A percentile compares a stretch with the other conserved stretches of the same genome.
phyloP scores from a whole-genome alignment of 1,140 invertebrate genomes.

The Magallana angulata region DNA sequence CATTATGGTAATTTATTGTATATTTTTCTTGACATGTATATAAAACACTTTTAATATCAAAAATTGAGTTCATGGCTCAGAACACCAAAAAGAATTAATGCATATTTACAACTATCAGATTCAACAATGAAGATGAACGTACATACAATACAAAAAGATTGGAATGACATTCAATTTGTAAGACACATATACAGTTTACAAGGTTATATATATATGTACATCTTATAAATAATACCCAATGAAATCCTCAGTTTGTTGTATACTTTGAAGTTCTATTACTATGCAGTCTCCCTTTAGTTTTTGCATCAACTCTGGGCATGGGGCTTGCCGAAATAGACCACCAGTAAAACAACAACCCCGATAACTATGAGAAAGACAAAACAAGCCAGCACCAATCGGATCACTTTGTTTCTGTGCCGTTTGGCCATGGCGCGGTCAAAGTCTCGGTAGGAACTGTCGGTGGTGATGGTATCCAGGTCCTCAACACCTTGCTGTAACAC shows the following conservation, averaged over 20 bases:
- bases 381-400: slow-evolving; percentile 47
- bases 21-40: too few species aligned
- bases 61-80: too few species aligned
- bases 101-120: too few species aligned
- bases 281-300: neutral
- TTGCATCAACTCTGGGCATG: neutral
- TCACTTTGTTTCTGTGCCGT: slow-evolving; percentile 49
- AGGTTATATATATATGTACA: slow-evolving; percentile 3
- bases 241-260: neutral
- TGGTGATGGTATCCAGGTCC: slow-evolving; percentile 57
- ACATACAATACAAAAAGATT: neutral
- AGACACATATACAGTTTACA: neutral
- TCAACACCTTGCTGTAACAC: slow-evolving; percentile 47
- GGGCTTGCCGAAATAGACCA: slow-evolving; percentile 50
- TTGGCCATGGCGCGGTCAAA: slow-evolving; percentile 57
- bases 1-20: too few species aligned
- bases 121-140: neutral
- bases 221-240: neutral
- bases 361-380: slow-evolving; percentile 50
- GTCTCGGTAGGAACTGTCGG: slow-evolving; percentile 48
- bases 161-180: neutral
- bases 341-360: slow-evolving; percentile 49
- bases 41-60: too few species aligned
- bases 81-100: too few species aligned
- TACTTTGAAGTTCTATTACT: neutral